A percentile compares a stretch with the other conserved stretches of the same genome.
Evolutionary conservation across 2,113 vertebrate species (phyloP).

Genomic region (Aphelocoma coerulescens): DNA sequence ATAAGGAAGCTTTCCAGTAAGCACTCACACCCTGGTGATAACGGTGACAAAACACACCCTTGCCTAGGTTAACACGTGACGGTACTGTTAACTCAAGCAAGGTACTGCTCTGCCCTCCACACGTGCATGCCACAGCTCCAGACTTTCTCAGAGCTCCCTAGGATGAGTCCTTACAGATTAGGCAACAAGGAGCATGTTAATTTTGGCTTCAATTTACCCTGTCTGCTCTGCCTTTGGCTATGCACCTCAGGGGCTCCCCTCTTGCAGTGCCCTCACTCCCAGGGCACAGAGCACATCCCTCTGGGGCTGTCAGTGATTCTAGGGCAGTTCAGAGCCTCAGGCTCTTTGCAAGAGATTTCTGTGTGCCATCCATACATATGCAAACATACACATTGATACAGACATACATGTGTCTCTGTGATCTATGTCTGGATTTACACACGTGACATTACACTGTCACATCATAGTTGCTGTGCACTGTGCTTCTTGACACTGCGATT

Average conservation of each 20-base stretch:
- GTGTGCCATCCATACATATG: background rate
- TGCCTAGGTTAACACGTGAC: background rate
- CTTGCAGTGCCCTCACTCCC: background rate
- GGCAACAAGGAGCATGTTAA: background rate
- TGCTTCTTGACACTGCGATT: background rate
- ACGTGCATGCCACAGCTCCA: fast-evolving
- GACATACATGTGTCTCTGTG: too few species aligned
- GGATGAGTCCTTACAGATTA: background rate
- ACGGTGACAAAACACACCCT: background rate
- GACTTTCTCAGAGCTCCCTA: background rate
- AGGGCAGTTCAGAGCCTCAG: background rate
- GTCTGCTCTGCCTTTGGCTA: background rate
- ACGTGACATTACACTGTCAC: fast-evolving
- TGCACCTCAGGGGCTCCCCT: background rate
- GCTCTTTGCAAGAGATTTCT: background rate
- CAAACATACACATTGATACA: background rate
- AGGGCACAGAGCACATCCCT: background rate
- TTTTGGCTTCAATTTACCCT: background rate
- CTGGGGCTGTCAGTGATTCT: background rate
- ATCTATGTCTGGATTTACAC: background rate
- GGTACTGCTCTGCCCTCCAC: background rate
- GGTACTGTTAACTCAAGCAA: background rate
- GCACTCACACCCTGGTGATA: background rate
- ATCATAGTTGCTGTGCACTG: background rate
- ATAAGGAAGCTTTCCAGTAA: background rate